phyloP scores from a whole-genome alignment of 2,888 invertebrate genomes.

The Drosophila quinaria region DNA sequence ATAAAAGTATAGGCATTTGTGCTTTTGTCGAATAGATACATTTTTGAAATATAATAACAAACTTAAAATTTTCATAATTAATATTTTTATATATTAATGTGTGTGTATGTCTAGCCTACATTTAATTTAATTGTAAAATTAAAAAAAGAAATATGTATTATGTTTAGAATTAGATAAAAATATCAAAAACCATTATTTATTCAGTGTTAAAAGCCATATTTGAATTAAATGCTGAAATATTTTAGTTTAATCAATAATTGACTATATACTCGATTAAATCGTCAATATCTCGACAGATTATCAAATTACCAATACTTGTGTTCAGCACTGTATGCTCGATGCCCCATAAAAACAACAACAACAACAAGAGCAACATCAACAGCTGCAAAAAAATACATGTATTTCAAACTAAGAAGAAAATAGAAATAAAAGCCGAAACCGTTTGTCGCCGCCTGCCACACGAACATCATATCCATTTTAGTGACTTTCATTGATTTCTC shows the following conservation, averaged over 20 bases:
- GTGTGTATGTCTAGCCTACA: no score
- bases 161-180: no score
- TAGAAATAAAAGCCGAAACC: conserved; percentile 59
- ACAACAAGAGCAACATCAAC: conserved; percentile 12
- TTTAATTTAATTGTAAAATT: no score
- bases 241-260: no score
- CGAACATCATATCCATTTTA: conserved; percentile 31
- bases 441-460: conserved; percentile 46
- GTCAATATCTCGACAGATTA: neutral
- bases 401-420: conserved; percentile 19
- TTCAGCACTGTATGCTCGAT: neutral
- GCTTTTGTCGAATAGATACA: neutral
- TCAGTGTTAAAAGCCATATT: no score
- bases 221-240: no score
- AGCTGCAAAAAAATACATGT: conserved; percentile 8
- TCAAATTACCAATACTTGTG: neutral
- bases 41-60: no score
- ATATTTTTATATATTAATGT: no score
- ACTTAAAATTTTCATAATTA: no score
- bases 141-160: no score
- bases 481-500: conserved; percentile 75
- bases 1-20: neutral
- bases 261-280: no score
- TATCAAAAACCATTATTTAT: no score
- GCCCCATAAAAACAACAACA: conserved; percentile 12